These are phyloP conservation scores for Neodiprion pinetum DNA, from an alignment of 1,140 invertebrate genomes.

Conservation along the genomic window DNA sequence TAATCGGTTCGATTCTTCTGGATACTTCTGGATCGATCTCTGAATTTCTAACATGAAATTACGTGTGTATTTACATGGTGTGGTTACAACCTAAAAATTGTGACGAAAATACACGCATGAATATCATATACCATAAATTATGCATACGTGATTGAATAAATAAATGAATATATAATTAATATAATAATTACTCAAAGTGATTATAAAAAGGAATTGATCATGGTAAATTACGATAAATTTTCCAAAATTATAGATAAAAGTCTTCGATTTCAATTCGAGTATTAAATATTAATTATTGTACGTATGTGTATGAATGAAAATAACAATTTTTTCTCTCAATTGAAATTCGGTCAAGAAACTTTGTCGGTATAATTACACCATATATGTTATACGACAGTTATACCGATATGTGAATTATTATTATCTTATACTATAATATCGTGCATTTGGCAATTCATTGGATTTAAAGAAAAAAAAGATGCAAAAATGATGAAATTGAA, in stretches of 20 bases:
- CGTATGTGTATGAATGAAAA: not conserved
- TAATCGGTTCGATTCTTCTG: no score
- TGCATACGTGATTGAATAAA: no score
- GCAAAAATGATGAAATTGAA: no score
- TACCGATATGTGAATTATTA: no score
- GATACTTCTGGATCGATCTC: not conserved
- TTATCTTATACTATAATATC: not conserved
- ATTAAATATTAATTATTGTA: not conserved
- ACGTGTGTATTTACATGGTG: no score
- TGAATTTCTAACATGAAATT: no score
- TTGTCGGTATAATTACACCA: not conserved
- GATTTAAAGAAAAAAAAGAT: not conserved
- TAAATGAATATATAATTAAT: not conserved
- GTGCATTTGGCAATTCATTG: not conserved
- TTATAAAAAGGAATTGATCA: constrained; percentile 4
- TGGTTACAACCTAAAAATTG: no score
- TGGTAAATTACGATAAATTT: not conserved
- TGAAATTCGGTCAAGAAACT: not conserved
- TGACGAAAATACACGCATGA: no score
- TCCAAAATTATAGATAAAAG: not conserved
- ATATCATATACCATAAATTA: no score
- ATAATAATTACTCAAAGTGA: not conserved
- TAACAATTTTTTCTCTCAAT: not conserved
- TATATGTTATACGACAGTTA: no score
- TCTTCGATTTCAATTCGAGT: not conserved